Conservation (phyloP, 2,113 vertebrate genomes). For the Sylvilagus bachmani region DNA sequence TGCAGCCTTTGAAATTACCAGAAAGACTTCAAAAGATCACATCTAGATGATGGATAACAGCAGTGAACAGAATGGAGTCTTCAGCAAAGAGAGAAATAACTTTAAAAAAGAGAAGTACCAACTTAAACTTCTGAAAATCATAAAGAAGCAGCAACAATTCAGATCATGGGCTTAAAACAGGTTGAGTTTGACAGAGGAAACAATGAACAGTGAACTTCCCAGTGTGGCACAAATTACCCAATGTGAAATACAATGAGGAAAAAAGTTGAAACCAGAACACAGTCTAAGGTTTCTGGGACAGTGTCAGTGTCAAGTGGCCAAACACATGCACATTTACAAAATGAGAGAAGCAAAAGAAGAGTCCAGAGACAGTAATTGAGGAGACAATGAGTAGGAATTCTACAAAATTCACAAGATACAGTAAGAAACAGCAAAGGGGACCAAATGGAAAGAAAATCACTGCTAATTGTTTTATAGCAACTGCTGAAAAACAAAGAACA, state of each 20-base stretch:
- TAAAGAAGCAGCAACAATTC: not conserved
- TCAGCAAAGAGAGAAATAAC: not conserved
- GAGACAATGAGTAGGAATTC: not conserved
- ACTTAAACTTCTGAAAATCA: not conserved
- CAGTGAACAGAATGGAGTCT: not conserved
- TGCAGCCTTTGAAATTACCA: not conserved
- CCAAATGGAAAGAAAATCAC: not conserved
- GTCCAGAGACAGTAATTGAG: not conserved
- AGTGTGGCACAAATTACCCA: not conserved
- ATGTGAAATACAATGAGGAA: not conserved
- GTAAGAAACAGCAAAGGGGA: not conserved
- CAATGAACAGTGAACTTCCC: not conserved
- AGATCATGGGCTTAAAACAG: not conserved
- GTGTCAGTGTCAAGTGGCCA: not conserved
- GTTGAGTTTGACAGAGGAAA: not conserved
- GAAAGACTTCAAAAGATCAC: not conserved
- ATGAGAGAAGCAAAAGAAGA: not conserved
- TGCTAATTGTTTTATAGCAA: not conserved
- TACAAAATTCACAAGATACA: not conserved
- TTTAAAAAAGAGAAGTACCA: not conserved
- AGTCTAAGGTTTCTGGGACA: not conserved
- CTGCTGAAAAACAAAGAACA: not conserved
- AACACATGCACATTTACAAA: not conserved
- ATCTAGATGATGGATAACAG: not conserved
- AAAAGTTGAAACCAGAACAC: not conserved